Percentiles rank a stretch among this genome's conserved stretches.
phyloP scores from a whole-genome alignment of 2,113 vertebrate genomes.

The Saimiri boliviensis region DNA sequence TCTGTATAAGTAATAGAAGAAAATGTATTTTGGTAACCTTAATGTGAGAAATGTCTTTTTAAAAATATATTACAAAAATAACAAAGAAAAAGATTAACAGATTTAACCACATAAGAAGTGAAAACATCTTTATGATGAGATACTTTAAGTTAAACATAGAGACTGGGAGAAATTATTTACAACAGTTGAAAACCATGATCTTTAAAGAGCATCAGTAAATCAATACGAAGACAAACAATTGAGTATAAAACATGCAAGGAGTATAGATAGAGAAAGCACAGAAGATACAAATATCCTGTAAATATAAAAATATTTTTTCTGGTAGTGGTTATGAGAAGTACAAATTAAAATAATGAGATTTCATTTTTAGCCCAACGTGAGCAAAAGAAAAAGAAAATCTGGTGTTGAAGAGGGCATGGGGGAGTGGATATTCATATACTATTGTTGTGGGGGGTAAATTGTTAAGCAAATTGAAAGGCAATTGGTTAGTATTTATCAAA shows the following conservation, averaged over 20 bases:
- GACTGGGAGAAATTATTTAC: not conserved
- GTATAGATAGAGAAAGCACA: not conserved
- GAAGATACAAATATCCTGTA: not conserved
- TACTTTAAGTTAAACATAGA: not conserved
- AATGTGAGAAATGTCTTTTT: not conserved
- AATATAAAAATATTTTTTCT: not conserved
- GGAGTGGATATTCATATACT: not conserved
- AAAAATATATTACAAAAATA: not conserved
- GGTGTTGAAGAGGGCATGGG: not conserved
- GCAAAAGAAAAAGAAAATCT: not conserved
- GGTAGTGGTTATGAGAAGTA: not conserved
- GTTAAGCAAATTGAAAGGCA: not conserved
- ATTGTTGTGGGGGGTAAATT: not conserved
- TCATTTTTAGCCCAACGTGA: not conserved
- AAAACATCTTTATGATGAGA: not conserved
- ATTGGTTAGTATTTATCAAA: not conserved
- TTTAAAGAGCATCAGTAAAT: not conserved
- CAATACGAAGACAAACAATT: not conserved
- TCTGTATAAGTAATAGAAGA: not conserved
- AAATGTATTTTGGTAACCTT: not conserved
- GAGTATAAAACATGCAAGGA: not conserved
- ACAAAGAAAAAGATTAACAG: not conserved
- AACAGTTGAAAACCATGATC: not conserved
- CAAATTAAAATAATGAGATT: not conserved
- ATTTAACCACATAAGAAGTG: not conserved